These are phyloP conservation scores for Cryptotermes secundus DNA, from an alignment of 1,140 invertebrate genomes.

Conservation along the genomic window DNA sequence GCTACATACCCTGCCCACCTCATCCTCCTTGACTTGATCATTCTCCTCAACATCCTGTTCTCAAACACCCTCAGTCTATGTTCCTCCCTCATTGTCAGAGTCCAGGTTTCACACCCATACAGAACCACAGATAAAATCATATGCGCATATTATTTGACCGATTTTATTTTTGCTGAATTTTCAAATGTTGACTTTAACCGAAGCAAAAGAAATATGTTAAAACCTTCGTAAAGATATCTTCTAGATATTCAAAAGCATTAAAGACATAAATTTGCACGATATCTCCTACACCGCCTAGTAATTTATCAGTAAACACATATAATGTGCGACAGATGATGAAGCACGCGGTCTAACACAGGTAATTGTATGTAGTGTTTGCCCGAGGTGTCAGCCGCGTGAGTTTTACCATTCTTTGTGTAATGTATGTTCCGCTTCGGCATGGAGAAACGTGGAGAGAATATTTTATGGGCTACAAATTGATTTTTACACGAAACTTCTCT, in stretches of 20 bases:
- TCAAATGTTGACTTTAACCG: too few relatives aligned
- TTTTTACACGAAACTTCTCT: background rate
- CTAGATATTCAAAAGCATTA: background rate
- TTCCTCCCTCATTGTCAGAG: too few relatives aligned
- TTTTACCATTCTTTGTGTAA: background rate
- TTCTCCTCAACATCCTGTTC: too few relatives aligned
- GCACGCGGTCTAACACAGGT: background rate
- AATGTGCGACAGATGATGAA: background rate
- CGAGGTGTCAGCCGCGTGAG: background rate
- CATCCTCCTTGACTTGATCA: too few relatives aligned
- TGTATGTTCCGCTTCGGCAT: background rate
- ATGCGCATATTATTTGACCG: too few relatives aligned
- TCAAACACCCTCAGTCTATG: too few relatives aligned
- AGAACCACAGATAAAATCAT: too few relatives aligned
- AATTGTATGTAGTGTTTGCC: background rate
- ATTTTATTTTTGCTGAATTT: too few relatives aligned
- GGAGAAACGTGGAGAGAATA: background rate
- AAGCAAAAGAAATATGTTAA: too few relatives aligned
- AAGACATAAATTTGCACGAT: background rate
- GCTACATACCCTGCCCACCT: too few relatives aligned
- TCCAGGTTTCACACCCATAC: too few relatives aligned
- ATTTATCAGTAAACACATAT: background rate
- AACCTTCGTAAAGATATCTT: too few relatives aligned
- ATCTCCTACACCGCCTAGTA: background rate
- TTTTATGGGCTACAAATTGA: background rate